Base-by-base conservation (phyloP, 2,888 invertebrate species). In the Fragum whitleyi region DNA sequence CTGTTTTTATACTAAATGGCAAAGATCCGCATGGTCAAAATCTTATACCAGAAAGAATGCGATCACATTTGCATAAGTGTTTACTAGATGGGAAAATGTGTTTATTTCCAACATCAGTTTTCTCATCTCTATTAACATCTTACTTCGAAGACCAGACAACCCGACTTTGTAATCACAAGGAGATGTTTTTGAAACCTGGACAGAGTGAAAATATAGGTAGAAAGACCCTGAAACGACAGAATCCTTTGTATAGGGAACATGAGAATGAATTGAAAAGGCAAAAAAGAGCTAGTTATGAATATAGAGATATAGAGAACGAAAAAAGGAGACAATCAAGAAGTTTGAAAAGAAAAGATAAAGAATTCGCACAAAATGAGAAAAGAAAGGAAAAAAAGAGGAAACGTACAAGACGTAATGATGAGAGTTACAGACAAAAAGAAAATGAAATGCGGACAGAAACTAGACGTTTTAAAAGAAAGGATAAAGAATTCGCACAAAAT, bases 41-140 rank as follows among this genome's bases (percentile, higher is more conserved):
- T 55, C 51, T 70, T 23, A 14, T 39, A 70, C 0, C 57, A n/a
- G 28, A 28, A n/a, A 26, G 23, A 29, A 53, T 69, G 69, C 69
- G 51, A n/a, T 23, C 53, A n/a, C 53, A 53, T 69, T 69, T 69
- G 23, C 69, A 47, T 53, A 39, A 69, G 69, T 53, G 69, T 29
- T 69, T 69, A 53, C 39, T 28, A 55, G 55, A 70, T 57, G 36
- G 70, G 47, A 51, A 70, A 57, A 57, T 70, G 36, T 51, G 26
- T 36, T 29, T 70, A 21, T 70, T 70, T 57, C 70, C 70, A 32
- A 53, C 36, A n/a, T 26, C 51, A 51, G 51, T 47, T 51, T 69
- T 28, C 51, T 69, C 53, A 23, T 19, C 53, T 51, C 53, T 69
- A 19, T 51, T 69, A 69, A 26, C 26, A 51, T 51, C 51, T 51